phyloP scores from a whole-genome alignment of 1,140 invertebrate species.

The Hyposmocoma kahamanoa region DNA sequence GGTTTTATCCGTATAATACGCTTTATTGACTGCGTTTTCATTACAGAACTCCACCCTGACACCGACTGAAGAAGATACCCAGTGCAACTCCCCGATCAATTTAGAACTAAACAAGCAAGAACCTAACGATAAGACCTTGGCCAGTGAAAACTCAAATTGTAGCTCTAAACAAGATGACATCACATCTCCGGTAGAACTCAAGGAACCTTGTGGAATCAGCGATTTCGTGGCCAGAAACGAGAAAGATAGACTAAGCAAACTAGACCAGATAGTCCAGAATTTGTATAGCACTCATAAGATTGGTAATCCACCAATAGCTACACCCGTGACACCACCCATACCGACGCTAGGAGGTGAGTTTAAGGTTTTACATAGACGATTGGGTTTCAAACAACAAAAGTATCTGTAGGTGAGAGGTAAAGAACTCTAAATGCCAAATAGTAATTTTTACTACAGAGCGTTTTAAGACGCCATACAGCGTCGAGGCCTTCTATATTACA shows the following conservation, averaged over 20 bases:
- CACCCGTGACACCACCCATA: conserved; percentile 11
- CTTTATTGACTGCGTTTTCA: too few relatives aligned
- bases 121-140: conserved; percentile 10
- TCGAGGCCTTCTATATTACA: too few relatives aligned
- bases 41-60: conserved; percentile 43
- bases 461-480: too few relatives aligned
- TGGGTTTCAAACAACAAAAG: too few relatives aligned
- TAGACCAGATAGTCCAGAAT: conserved; percentile 63
- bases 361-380: too few relatives aligned
- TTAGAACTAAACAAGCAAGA: conserved; percentile 24
- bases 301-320: conserved; percentile 24
- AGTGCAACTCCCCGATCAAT: conserved; percentile 27
- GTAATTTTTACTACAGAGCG: too few relatives aligned
- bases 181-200: conserved; percentile 11
- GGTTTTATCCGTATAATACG: too few relatives aligned
- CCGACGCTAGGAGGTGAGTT: conserved; percentile 18
- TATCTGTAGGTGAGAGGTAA: too few relatives aligned
- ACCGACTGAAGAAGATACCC: conserved; percentile 11
- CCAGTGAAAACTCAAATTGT: conserved; percentile 22
- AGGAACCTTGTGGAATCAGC: conserved; percentile 7
- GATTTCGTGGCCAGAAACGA: conserved; percentile 21
- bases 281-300: conserved; percentile 58
- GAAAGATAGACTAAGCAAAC: conserved; percentile 56
- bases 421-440: too few relatives aligned
- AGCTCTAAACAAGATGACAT: conserved; percentile 22